Evolutionary conservation across 2,113 vertebrate genomes (phyloP).

Genomic region (Cyphomyrus plagiostoma): DNA sequence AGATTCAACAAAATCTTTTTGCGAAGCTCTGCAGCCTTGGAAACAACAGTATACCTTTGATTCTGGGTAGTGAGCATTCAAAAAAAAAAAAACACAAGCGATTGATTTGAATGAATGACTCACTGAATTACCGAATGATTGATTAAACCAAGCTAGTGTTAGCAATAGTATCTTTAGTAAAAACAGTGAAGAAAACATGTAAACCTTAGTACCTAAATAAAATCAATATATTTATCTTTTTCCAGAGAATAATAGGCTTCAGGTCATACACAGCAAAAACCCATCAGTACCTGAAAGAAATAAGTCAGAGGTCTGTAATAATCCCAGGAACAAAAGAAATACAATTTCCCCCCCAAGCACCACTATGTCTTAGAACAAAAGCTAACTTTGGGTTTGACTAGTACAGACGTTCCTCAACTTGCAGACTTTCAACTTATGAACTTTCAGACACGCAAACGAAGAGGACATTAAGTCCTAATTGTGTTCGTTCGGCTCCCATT

Average conservation of each 20-base stretch:
- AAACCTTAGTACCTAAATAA: neutral
- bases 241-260: neutral
- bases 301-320: neutral
- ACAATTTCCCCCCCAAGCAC: neutral
- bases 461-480: too few relatives aligned
- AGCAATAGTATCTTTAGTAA: neutral
- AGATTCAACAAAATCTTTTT: neutral
- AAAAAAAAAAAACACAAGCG: neutral
- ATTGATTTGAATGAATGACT: neutral
- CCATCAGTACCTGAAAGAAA: neutral
- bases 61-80: neutral
- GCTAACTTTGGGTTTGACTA: neutral
- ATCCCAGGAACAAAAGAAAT: neutral
- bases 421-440: too few relatives aligned
- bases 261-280: neutral
- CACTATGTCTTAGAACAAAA: neutral
- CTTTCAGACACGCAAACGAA: too few relatives aligned
- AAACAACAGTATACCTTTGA: neutral
- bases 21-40: neutral
- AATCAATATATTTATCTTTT: neutral
- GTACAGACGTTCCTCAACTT: neutral
- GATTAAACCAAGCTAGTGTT: neutral
- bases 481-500: too few relatives aligned
- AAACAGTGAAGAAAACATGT: neutral
- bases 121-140: neutral